A percentile compares a stretch with the other conserved stretches of the same genome.
phyloP scores from a whole-genome alignment of 1,140 invertebrate species.

The Caerostris extrusa region DNA sequence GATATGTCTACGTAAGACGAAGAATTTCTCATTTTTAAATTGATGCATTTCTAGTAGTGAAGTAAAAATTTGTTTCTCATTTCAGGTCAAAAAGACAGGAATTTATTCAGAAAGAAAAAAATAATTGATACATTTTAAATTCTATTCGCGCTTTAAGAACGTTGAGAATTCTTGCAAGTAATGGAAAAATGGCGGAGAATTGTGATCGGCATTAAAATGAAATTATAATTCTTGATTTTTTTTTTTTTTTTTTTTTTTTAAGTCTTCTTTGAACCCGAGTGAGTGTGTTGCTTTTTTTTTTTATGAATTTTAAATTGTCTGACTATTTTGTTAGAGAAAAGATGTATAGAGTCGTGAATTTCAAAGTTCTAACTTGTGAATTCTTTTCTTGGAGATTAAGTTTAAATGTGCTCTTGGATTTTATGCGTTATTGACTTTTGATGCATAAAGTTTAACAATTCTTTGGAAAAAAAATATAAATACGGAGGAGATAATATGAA shows the following conservation, averaged over 20 bases:
- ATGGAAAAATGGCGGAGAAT: neutral
- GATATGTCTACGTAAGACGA: neutral
- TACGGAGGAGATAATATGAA: too few species aligned
- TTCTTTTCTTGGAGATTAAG: neutral
- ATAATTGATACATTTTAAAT: constrained; percentile 33
- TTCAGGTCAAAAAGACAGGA: neutral
- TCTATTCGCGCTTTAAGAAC: neutral
- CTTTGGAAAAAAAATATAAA: too few species aligned
- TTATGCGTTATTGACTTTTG: too few species aligned
- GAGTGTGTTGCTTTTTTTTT: neutral
- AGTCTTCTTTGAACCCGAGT: neutral
- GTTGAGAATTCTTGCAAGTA: neutral
- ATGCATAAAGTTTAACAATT: too few species aligned
- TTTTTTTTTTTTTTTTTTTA: neutral
- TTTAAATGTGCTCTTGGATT: neutral
- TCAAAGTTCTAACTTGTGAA: neutral
- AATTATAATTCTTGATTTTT: constrained; percentile 14
- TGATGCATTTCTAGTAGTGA: constrained; percentile 15
- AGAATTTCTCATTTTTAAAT: constrained; percentile 21
- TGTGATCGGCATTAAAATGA: constrained; percentile 24
- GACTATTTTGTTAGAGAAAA: neutral
- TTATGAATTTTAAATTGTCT: neutral
- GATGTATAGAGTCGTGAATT: neutral
- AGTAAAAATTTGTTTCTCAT: constrained; percentile 23
- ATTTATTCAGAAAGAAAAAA: neutral